Percentiles rank a stretch among this genome's conserved stretches.
Conservation (phyloP, 2,888 invertebrate genomes). For the Papilio protenor region DNA sequence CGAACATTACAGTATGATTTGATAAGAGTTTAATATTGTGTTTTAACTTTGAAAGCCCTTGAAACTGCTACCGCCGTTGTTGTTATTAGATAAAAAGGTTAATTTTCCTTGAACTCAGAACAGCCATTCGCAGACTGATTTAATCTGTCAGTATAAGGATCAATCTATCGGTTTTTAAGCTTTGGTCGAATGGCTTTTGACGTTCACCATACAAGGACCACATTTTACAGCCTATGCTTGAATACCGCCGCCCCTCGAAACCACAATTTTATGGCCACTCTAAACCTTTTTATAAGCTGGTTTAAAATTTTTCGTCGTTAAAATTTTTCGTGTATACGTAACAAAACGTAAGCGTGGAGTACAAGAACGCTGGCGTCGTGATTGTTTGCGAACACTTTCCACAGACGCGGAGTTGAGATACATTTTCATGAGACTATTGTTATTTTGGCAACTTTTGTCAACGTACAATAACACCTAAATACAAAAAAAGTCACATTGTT, state of each 20-base stretch:
- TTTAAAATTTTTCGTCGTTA: slow-evolving; percentile 4
- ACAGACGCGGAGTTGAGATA: slow-evolving; percentile 30
- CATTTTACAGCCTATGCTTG: not conserved
- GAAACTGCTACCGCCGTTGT: not conserved
- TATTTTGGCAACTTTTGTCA: slow-evolving; percentile 41
- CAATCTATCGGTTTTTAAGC: too few relatives aligned
- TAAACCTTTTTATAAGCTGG: not conserved
- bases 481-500: not conserved
- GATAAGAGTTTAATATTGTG: not conserved
- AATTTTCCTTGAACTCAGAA: not conserved
- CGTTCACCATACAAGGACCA: too few relatives aligned
- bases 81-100: not conserved
- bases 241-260: not conserved
- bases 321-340: slow-evolving; percentile 4
- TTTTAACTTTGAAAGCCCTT: not conserved
- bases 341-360: slow-evolving; percentile 23
- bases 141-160: too few relatives aligned
- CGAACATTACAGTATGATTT: not conserved
- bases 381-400: slow-evolving; percentile 39
- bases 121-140: too few relatives aligned
- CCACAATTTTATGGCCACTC: not conserved
- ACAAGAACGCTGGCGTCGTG: slow-evolving; percentile 25
- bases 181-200: too few relatives aligned
- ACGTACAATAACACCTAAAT: slow-evolving; percentile 17
- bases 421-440: slow-evolving; percentile 39